Evolutionary conservation across 2,888 invertebrate genomes (phyloP).

Genomic region (Ophion ellenae): DNA sequence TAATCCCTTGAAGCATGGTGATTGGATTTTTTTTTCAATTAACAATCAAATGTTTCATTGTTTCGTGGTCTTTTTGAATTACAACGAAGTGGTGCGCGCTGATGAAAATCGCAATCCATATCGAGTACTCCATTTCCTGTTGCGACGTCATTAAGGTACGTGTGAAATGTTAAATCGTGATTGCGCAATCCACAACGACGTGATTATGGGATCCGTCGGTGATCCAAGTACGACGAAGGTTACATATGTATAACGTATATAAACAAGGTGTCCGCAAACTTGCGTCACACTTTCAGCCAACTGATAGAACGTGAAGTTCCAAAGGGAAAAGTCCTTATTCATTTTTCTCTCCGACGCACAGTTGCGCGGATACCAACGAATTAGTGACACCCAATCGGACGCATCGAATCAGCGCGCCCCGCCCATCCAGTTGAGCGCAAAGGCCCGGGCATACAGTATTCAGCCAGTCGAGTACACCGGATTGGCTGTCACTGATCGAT

Average conservation of each 20-base stretch:
- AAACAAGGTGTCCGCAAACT: background rate
- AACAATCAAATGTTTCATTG: background rate
- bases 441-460: background rate
- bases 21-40: background rate
- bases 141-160: background rate
- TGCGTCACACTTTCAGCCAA: background rate
- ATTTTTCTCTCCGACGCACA: background rate
- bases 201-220: conserved; percentile 12
- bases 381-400: background rate
- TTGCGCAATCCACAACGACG: conserved; percentile 22
- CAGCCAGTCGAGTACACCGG: background rate
- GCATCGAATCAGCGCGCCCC: background rate
- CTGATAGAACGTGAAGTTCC: background rate
- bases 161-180: conserved; percentile 7
- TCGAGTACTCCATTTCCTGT: conserved; percentile 2
- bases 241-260: background rate
- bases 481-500: background rate
- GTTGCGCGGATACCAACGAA: background rate
- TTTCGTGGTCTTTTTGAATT: background rate
- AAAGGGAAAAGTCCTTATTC: background rate
- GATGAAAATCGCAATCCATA: background rate
- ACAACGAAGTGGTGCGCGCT: background rate
- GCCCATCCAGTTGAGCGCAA: background rate
- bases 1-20: background rate
- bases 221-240: background rate